Evolutionary conservation across 1,140 invertebrate species (phyloP).

Genomic region (Armadillidium nasatum): DNA sequence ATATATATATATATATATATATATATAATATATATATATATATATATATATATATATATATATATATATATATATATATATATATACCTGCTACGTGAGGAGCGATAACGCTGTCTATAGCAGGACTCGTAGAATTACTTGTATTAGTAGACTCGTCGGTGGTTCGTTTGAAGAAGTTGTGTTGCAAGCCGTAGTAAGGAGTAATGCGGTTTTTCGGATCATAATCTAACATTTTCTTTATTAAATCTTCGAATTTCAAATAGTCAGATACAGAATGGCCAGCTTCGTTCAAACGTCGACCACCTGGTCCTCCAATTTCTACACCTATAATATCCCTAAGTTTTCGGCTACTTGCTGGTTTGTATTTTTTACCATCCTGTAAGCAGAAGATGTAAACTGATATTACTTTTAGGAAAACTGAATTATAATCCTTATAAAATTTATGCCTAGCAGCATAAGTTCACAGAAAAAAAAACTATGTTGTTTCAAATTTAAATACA

Average conservation of each 20-base stretch:
- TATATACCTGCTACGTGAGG: constrained; percentile 35
- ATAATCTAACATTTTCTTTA: constrained; percentile 93
- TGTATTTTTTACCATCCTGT: constrained; percentile 81
- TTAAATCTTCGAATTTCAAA: constrained; percentile 98
- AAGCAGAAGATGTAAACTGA: background rate
- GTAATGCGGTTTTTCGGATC: constrained; percentile 91
- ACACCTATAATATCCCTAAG: constrained; percentile 63
- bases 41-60: constrained; percentile 3
- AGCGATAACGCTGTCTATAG: constrained; percentile 40
- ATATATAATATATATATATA: background rate
- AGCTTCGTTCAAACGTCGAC: constrained; percentile 79
- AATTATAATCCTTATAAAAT: no score
- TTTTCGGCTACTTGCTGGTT: constrained; percentile 54
- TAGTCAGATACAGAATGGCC: constrained; percentile 96
- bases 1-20: background rate
- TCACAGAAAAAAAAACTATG: no score
- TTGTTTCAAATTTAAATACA: constrained; percentile 27
- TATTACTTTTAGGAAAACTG: no score
- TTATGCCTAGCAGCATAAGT: no score
- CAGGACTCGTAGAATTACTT: constrained; percentile 44
- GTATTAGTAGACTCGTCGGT: constrained; percentile 91
- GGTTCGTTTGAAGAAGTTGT: constrained; percentile 94
- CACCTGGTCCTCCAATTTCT: constrained; percentile 90
- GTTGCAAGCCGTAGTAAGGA: constrained; percentile 94
- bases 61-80: background rate